These are phyloP conservation scores for Nephrotoma appendiculata DNA, from an alignment of 2,888 invertebrate genomes.

Conservation along the genomic window DNA sequence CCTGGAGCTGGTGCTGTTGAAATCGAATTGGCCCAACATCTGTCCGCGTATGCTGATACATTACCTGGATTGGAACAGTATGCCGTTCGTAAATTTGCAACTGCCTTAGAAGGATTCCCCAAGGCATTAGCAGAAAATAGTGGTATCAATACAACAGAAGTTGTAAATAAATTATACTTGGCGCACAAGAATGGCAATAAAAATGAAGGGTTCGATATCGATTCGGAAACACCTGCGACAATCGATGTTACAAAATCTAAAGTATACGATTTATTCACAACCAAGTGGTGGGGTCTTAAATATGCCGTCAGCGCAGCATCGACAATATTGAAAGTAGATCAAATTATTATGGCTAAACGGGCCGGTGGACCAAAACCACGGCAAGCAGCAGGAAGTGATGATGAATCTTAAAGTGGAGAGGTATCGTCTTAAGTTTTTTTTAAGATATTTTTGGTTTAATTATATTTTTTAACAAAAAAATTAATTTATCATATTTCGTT, in stretches of 20 bases:
- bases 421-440: not conserved
- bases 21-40: slow-evolving; percentile 77
- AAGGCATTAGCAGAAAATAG: slow-evolving; percentile 90
- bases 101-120: slow-evolving; percentile 79
- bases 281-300: slow-evolving; percentile 89
- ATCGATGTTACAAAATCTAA: slow-evolving; percentile 63
- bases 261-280: slow-evolving; percentile 68
- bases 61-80: slow-evolving; percentile 94
- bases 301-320: slow-evolving; percentile 89
- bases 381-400: slow-evolving; percentile 51
- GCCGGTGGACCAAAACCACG: slow-evolving; percentile 89
- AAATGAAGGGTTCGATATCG: slow-evolving; percentile 75
- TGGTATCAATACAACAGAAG: slow-evolving; percentile 75
- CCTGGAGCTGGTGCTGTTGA: slow-evolving; percentile 94
- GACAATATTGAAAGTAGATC: slow-evolving; percentile 87
- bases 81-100: slow-evolving; percentile 84
- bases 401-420: slow-evolving; percentile 42
- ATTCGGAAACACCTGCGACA: slow-evolving; percentile 53
- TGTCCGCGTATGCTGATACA: slow-evolving; percentile 78
- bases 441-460: not conserved
- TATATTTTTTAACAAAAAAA: not conserved
- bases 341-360: slow-evolving; percentile 96
- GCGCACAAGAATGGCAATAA: slow-evolving; percentile 81
- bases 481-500: not conserved
- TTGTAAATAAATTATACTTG: slow-evolving; percentile 77